Evolutionary conservation across 2,888 invertebrate species (phyloP).

Genomic region (Celastrina argiolus): DNA sequence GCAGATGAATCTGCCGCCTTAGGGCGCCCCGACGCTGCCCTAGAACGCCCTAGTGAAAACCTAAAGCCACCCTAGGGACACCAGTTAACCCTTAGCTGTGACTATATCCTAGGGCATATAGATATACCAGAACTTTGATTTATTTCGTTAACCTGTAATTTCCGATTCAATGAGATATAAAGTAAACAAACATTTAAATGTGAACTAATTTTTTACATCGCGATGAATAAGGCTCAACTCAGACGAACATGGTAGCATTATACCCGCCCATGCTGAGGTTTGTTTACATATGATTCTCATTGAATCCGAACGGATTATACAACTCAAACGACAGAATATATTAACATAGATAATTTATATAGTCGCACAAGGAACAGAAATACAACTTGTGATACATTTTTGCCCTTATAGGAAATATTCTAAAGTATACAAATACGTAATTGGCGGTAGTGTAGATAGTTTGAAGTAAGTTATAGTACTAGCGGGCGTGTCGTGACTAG

Average conservation of each 20-base stretch:
- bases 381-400: slow-evolving; percentile 2
- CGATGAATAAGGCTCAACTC: too few species aligned
- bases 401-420: not conserved
- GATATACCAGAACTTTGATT: not conserved
- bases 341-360: not conserved
- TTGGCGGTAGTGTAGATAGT: slow-evolving; percentile 12
- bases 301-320: too few species aligned
- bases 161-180: too few species aligned
- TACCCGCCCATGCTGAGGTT: too few species aligned
- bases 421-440: slow-evolving; percentile 13
- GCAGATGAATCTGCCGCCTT: slow-evolving; percentile 67
- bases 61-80: not conserved
- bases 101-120: not conserved
- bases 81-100: not conserved
- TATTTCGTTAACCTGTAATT: not conserved
- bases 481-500: not conserved
- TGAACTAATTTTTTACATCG: too few species aligned
- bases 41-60: not conserved
- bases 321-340: slow-evolving; percentile 2
- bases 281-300: too few species aligned
- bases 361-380: slow-evolving; percentile 1
- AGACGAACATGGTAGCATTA: too few species aligned
- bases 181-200: too few species aligned
- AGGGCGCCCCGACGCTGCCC: slow-evolving; percentile 9
- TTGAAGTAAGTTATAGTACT: not conserved